Evolutionary conservation across 2,888 invertebrate genomes (phyloP).

Genomic region (Camponotus fellah): DNA sequence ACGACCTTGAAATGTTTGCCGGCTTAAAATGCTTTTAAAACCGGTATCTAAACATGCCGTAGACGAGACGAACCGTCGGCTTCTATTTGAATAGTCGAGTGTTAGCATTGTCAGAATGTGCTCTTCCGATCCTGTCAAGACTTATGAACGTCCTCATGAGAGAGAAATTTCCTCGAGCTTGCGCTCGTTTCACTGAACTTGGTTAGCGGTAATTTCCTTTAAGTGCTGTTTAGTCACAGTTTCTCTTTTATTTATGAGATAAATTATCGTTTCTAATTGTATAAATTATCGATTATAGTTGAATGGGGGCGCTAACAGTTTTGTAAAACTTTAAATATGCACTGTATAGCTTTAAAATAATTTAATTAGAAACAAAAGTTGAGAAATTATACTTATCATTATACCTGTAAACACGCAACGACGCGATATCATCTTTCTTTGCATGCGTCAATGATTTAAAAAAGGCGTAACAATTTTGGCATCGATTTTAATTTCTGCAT

Average conservation of each 20-base stretch:
- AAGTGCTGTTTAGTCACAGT: neutral
- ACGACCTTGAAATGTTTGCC: conserved; percentile 73
- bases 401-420: neutral
- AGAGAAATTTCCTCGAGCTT: conserved; percentile 34
- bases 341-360: neutral
- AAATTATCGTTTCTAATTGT: neutral
- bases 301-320: neutral
- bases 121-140: conserved; percentile 31
- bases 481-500: conserved; percentile 30
- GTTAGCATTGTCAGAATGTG: conserved; percentile 52
- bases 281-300: neutral
- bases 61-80: conserved; percentile 30
- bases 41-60: conserved; percentile 70
- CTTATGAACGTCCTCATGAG: conserved; percentile 27
- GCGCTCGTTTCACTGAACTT: neutral
- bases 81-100: conserved; percentile 61
- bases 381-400: conserved; percentile 21
- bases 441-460: neutral
- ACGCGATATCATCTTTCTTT: conserved; percentile 2
- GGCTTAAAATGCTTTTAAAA: conserved; percentile 71
- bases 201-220: conserved; percentile 19
- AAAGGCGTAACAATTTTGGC: neutral
- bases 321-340: neutral
- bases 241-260: neutral
- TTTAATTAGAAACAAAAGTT: neutral